A percentile compares a stretch with the other conserved stretches of the same genome.
phyloP scores from a whole-genome alignment of 2,113 vertebrate genomes.

The Condylura cristata region DNA sequence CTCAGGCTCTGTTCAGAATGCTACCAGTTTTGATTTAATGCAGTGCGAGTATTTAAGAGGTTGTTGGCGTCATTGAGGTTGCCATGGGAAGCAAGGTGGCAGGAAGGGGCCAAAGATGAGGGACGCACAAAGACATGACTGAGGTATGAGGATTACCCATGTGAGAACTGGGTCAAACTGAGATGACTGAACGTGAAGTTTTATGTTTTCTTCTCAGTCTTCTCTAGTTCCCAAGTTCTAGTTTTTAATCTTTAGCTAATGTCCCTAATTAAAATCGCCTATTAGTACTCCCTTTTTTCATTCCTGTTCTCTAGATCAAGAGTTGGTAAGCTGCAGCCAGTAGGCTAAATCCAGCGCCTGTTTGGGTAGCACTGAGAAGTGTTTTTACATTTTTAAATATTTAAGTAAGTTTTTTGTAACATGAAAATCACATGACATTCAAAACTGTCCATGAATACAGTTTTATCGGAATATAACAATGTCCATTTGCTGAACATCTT shows the following conservation, averaged over 20 bases:
- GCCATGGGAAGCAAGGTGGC: slow-evolving; percentile 32
- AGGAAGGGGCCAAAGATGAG: slow-evolving; percentile 1
- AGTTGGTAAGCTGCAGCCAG: neutral
- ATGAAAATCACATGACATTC: neutral
- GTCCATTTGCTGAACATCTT: neutral
- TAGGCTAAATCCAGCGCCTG: neutral
- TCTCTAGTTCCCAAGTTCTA: neutral
- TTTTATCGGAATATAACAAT: neutral
- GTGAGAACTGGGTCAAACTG: neutral
- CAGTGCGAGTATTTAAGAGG: neutral
- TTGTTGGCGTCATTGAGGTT: slow-evolving; percentile 46
- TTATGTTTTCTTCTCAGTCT: neutral
- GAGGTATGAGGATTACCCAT: neutral
- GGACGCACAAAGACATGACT: neutral
- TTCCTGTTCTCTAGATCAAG: neutral
- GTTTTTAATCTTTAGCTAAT: slow-evolving; percentile 19
- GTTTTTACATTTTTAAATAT: neutral
- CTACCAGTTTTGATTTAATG: slow-evolving; percentile 61
- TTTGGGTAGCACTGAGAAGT: neutral
- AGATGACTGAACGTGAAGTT: neutral
- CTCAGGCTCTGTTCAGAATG: slow-evolving; percentile 30
- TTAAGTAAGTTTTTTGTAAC: neutral
- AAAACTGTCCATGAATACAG: neutral
- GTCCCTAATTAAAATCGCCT: neutral
- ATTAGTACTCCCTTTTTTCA: neutral